These are phyloP conservation scores for Protonemura montana DNA, from an alignment of 2,888 invertebrate species.

Conservation along the genomic window DNA sequence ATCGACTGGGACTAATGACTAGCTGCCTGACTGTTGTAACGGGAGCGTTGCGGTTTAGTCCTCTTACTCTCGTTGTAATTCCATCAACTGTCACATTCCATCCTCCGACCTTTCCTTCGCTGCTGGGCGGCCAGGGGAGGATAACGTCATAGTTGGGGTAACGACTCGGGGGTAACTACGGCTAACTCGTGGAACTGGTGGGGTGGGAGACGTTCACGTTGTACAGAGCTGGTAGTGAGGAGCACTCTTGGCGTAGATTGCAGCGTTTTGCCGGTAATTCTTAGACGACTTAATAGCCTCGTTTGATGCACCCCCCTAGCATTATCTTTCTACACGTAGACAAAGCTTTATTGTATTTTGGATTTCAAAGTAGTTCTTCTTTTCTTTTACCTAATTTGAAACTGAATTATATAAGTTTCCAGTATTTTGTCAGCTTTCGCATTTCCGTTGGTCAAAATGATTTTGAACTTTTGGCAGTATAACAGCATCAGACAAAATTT, in stretches of 20 bases:
- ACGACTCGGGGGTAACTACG: background rate
- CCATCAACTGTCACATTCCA: background rate
- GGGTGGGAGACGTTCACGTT: background rate
- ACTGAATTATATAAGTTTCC: too few relatives aligned
- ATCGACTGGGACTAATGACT: background rate
- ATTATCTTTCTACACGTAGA: too few relatives aligned
- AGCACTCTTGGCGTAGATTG: background rate
- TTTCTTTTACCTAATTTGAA: too few relatives aligned
- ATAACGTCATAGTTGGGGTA: background rate
- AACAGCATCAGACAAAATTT: too few relatives aligned
- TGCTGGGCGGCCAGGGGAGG: constrained; percentile 1
- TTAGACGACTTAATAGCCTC: too few relatives aligned
- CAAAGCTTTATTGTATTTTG: too few relatives aligned
- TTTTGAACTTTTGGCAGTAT: too few relatives aligned
- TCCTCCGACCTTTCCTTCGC: background rate
- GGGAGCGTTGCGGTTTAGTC: background rate
- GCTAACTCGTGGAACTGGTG: background rate
- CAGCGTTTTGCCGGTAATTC: background rate
- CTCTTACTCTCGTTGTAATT: background rate
- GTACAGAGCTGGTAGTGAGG: background rate
- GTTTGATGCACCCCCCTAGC: too few relatives aligned
- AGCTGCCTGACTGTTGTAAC: background rate
- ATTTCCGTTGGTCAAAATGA: too few relatives aligned
- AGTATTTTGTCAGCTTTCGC: too few relatives aligned
- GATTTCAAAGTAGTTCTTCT: too few relatives aligned